Conservation (phyloP, 1,140 invertebrate genomes). For the Achroia grisella region DNA sequence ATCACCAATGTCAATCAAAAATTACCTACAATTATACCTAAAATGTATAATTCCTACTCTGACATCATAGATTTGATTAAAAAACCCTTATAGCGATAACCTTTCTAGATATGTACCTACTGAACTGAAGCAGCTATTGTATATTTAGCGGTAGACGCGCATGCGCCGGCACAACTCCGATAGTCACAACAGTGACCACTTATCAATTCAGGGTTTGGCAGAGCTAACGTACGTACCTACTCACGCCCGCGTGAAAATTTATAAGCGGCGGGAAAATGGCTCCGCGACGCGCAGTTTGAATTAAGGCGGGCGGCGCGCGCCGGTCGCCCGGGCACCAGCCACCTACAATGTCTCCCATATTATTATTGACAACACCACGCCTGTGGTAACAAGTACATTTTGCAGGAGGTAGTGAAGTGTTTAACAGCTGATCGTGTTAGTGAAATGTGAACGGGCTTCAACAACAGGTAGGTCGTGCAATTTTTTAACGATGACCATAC, state of each 20-base stretch:
- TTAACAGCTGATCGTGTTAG: slow-evolving; percentile 2
- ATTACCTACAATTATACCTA: too few species aligned
- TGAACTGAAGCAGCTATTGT: slow-evolving; percentile 3
- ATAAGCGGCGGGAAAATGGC: slow-evolving; percentile 25
- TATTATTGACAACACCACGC: slow-evolving; percentile 21
- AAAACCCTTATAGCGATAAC: too few species aligned
- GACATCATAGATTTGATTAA: too few species aligned
- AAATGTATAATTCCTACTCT: too few species aligned
- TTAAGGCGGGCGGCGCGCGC: slow-evolving; percentile 61
- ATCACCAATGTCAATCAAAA: too few species aligned
- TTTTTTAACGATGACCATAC: too few species aligned
- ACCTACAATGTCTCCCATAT: slow-evolving; percentile 23
- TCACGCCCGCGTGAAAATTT: slow-evolving; percentile 32
- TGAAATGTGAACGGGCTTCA: slow-evolving; percentile 7
- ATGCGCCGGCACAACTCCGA: slow-evolving; percentile 23
- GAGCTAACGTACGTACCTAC: slow-evolving; percentile 7
- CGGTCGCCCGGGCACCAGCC: slow-evolving; percentile 24
- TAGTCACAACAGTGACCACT: slow-evolving; percentile 19
- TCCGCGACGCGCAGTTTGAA: slow-evolving; percentile 15
- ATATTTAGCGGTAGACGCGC: slow-evolving; percentile 29
- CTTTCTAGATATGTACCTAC: too few species aligned
- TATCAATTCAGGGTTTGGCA: slow-evolving; percentile 27
- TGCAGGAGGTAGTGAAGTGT: slow-evolving; percentile 8
- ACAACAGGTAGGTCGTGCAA: slow-evolving; percentile 2
- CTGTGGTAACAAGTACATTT: slow-evolving; percentile 10